Base-by-base conservation (phyloP, 2,888 invertebrate genomes). In the Scotopteryx bipunctaria region DNA sequence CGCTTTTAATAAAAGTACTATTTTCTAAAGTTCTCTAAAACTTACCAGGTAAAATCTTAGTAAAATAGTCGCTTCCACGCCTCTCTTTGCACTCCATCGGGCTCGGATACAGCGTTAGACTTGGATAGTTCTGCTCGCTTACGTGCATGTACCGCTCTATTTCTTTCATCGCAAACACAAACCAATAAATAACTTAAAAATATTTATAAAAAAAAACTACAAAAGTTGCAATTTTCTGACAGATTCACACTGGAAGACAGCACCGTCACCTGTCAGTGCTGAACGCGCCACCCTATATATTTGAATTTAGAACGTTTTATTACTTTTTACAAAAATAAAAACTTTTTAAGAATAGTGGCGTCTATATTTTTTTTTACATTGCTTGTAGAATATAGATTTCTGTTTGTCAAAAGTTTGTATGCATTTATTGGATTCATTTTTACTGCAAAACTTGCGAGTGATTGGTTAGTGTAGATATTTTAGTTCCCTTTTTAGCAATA, bases 131-230 rank as follows among this genome's bases (percentile, higher is more conserved):
- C 27, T 16, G 51, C 38, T 56, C 58, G 31, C 45, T 47, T 13
- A 52, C 17, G 13, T 31, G 43, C n/a, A 45, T 40, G 23, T 47
- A 50, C 31, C 47, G 56, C 31, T 54, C 27, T 33, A 61, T 33
- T 48, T 50, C 36, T 29, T 51, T 45, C 59, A 62, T 59, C 6
- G 38, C 32, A 43, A 35, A 48, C 19, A 50, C 47, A 35, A 33
- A 45, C 8, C 16, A 50, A 44, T 35, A 43, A 44, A 52, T 36
- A 25, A 44, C 21, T 9, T 36, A 44, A 48, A 52, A 49, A 47
- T 25, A 40, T 38, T 48, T 46, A 29, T 53, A 55, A 48, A 60
- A n/a, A n/a, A 16, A 33, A n/a, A 19, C 19, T 46, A 37, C 29
- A 51, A 57, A 57, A 57, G 25, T 46, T 48, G 17, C 25, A 19